Evolutionary conservation across 2,113 vertebrate genomes (phyloP), one percentile per base, ranked within the genome.

Genomic region (Clarias macrocephalus): DNA sequence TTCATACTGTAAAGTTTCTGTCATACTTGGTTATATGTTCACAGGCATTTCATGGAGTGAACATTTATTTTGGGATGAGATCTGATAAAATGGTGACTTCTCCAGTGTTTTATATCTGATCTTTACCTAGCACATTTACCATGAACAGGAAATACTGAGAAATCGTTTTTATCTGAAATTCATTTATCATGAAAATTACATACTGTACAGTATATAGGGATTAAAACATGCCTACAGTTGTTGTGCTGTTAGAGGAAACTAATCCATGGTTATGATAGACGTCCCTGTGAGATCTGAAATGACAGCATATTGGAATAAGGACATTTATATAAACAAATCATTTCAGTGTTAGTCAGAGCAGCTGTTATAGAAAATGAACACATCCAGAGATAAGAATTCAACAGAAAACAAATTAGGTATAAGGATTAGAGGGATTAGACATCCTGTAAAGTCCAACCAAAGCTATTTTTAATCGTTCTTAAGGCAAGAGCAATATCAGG

Each of bases 21-120:
- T 82, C 48, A 68, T 6, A 23, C 68, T 68, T 42, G 23, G 28
- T 83, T 37, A 15, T 87, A 56, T 56, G 60, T 68, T 59, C 16
- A 57, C 52, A 4, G 42, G 19, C 86, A 76, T 57, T 87, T 83
- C 19, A 30, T 57, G 81, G 81, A 77, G 81, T 84, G 86, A 77
- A 79, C 48, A 13, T 33, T 8, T 21, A 42, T 28, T 59, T 63
- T 30, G n/a, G 37, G 5, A 16, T 70, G 21, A 63, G 68, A n/a
- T 75, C 37, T 33, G 70, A 12, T 65, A 28, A 62, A 77, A 54
- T 15, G 5, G 23, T 76, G 28, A 73, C 23, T 13, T 25, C 16
- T 59, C n/a, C 54, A 28, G n/a, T 10, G n/a, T 30, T 57, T 30
- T 30, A 0, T 10, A 21, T 30, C 16, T 59, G 57, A 79, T 28